phyloP scores from a whole-genome alignment of 2,797 vertebrate species.

The Novumbra hubbsi region DNA sequence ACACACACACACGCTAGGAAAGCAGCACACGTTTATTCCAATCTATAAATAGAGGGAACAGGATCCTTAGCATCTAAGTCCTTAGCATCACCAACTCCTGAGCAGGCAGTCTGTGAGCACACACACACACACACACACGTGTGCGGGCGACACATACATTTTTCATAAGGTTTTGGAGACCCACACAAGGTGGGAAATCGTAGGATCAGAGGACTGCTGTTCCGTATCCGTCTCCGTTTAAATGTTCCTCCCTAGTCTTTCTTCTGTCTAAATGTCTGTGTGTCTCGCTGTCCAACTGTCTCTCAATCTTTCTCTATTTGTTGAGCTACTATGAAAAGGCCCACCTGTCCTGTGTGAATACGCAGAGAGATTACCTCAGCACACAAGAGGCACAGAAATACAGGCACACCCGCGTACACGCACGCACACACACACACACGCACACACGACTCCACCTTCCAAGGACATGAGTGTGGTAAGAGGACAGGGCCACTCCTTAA shows the following conservation, averaged over 20 bases:
- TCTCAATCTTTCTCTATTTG: background rate
- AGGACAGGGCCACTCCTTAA: conserved; percentile 23
- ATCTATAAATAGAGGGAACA: conserved; percentile 51
- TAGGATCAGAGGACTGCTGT: background rate
- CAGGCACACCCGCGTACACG: background rate
- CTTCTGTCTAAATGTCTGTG: background rate
- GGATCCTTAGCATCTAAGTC: conserved; percentile 31
- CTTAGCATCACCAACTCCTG: conserved; percentile 19
- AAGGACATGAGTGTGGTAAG: background rate
- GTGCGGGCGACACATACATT: no score
- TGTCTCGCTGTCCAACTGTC: background rate
- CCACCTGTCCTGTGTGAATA: conserved; percentile 52
- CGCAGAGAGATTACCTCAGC: conserved; percentile 7
- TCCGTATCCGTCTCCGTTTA: background rate
- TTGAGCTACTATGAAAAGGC: conserved; percentile 36
- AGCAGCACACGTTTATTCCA: conserved; percentile 33
- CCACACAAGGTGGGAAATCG: background rate
- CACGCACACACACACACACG: conserved; percentile 24
- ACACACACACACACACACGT: background rate
- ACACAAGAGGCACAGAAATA: background rate
- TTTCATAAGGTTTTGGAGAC: background rate
- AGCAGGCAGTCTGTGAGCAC: background rate
- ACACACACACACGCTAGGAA: conserved; percentile 22
- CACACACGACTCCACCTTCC: conserved; percentile 8
- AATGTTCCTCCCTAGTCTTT: background rate